Evolutionary conservation across 2,113 vertebrate species (phyloP), one percentile per base, ranked within the genome.

Genomic region (Menidia beryllina): DNA sequence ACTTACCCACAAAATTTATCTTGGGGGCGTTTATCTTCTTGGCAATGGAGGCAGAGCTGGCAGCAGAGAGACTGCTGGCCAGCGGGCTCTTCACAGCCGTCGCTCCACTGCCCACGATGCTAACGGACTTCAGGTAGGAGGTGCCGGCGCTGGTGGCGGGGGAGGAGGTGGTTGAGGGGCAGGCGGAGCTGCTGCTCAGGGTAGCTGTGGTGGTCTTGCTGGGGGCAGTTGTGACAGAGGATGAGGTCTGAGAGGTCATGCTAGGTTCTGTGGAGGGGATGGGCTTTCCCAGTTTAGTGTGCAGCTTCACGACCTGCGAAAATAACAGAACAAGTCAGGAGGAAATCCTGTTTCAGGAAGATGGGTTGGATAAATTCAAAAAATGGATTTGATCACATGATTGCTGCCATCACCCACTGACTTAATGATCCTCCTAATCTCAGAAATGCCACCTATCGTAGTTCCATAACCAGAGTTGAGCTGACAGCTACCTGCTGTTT

Each of bases 221-320:
- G 86, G 94, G 80, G 69, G 95, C 94, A 27, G 95, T 86, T 20
- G 95, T 94, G 81, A 94, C 95, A 72, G 96, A 94, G 15, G 96
- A 91, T 9, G 93, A 86, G 10, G 94, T 92, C 82, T 98, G 97
- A 50, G 94, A 94, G 73, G 96, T 94, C 83, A 99, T 95, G 0
- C 97, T 99, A 83, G 98, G 97, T 93, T 99, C 97, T 17, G 96
- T 98, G 4, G 98, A 98, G 62, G 97, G 97, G 93, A 99, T 99
- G 51, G 97, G 97, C 85, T 99, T 99, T 70, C 98, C 98, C 50
- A 99, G 96, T 90, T 99, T 99, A 79, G 97, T 98, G 77, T 99
- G 98, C 78, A 99, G 93, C 88, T 99, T 99, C 64, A 99, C 97
- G 69, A 99, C 98, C 98, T 99, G 57, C 0, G 91, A 9, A 26